Conservation (phyloP, 2,888 invertebrate species). For the Drosophila birchii region DNA sequence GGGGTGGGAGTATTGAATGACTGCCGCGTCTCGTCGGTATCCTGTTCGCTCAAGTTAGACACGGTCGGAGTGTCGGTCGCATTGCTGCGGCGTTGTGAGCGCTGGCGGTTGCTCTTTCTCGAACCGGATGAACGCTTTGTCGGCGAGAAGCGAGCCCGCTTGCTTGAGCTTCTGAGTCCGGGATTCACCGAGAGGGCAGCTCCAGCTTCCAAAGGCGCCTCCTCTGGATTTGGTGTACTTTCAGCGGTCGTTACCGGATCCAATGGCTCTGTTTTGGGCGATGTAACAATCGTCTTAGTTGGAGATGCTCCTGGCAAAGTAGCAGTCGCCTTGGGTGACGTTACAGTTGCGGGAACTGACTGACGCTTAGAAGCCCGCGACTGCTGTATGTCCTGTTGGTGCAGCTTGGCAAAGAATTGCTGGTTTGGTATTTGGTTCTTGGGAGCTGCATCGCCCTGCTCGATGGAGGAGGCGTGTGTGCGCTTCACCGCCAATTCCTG, state of each 20-base stretch:
- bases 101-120: conserved; percentile 82
- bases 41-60: conserved; percentile 54
- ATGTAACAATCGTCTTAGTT: conserved; percentile 17
- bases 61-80: conserved; percentile 26
- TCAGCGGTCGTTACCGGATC: conserved; percentile 15
- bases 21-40: conserved; percentile 81
- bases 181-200: background rate
- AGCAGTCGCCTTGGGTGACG: conserved; percentile 34
- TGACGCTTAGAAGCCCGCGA: conserved; percentile 72
- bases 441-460: conserved; percentile 85
- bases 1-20: conserved; percentile 79
- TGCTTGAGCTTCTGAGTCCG: conserved; percentile 17
- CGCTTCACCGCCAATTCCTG: conserved; percentile 93
- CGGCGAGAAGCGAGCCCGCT: conserved; percentile 82
- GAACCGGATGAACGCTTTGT: conserved; percentile 84
- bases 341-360: conserved; percentile 22
- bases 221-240: background rate
- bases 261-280: conserved; percentile 26
- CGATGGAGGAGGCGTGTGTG: conserved; percentile 86
- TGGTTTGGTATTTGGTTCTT: conserved; percentile 85
- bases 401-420: conserved; percentile 84
- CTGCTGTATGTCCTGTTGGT: conserved; percentile 83
- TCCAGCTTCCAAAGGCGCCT: conserved; percentile 1
- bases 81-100: conserved; percentile 76
- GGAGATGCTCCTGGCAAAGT: conserved; percentile 36